Percentiles rank a stretch among this genome's conserved stretches.
Evolutionary conservation across 2,113 vertebrate species (phyloP).

Genomic region (Heptranchias perlo): DNA sequence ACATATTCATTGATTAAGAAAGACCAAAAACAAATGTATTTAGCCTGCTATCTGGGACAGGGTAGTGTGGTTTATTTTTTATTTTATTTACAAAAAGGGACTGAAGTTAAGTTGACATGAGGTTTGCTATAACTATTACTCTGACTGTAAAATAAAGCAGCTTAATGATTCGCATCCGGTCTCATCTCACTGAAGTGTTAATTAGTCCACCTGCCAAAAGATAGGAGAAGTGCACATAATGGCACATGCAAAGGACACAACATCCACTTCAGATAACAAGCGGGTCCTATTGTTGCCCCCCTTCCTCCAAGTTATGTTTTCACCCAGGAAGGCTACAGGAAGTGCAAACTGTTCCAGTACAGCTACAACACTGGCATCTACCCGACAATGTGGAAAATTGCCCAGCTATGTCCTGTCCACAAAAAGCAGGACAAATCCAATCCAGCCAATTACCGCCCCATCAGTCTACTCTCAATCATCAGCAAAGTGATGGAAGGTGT

Average conservation of each 20-base stretch:
- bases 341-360: too few relatives aligned
- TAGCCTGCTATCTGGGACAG: neutral
- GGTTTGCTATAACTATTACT: neutral
- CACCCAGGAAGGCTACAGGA: too few relatives aligned
- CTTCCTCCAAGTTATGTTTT: too few relatives aligned
- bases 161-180: neutral
- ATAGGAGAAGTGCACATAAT: neutral
- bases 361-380: too few relatives aligned
- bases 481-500: too few relatives aligned
- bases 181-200: neutral
- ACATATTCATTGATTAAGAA: neutral
- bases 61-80: too few relatives aligned
- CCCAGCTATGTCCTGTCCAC: too few relatives aligned
- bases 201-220: neutral
- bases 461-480: too few relatives aligned
- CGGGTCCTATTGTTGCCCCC: too few relatives aligned
- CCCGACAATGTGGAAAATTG: too few relatives aligned
- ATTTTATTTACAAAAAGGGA: neutral
- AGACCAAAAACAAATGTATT: neutral
- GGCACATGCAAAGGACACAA: neutral
- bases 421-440: too few relatives aligned
- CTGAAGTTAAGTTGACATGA: neutral
- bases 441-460: too few relatives aligned
- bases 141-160: neutral
- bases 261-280: neutral